phyloP scores from a whole-genome alignment of 2,797 vertebrate genomes.

The Brachyrhaphis roseni region DNA sequence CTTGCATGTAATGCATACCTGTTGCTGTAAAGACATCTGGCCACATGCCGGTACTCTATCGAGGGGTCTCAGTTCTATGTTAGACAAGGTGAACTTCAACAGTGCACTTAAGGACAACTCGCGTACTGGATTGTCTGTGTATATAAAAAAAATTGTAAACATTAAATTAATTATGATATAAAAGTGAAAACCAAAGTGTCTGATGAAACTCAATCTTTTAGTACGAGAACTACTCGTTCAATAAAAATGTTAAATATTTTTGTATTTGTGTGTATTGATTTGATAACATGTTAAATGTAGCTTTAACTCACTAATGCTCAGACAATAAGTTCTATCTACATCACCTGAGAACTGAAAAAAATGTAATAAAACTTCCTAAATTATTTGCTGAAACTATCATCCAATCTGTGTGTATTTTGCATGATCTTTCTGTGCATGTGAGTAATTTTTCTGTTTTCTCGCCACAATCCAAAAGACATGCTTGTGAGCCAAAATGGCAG shows the following conservation, averaged over 20 bases:
- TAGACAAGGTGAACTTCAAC: background rate
- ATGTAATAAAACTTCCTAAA: background rate
- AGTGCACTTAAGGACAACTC: background rate
- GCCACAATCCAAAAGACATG: background rate
- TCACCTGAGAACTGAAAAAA: background rate
- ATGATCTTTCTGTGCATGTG: background rate
- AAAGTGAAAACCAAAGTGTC: background rate
- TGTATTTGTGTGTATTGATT: background rate
- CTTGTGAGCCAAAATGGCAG: background rate
- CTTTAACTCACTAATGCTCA: background rate
- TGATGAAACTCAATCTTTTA: background rate
- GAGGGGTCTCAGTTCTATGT: background rate
- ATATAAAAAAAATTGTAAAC: background rate
- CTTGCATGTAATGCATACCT: background rate
- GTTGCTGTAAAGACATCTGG: background rate
- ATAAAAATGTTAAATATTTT: background rate
- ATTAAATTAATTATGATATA: background rate
- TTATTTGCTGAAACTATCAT: background rate
- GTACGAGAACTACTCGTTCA: background rate
- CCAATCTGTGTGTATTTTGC: no score
- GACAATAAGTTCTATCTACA: background rate
- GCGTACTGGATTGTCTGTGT: background rate
- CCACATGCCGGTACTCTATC: background rate
- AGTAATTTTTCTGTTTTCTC: background rate
- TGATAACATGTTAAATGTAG: background rate